Evolutionary conservation across 2,113 vertebrate genomes (phyloP).

Genomic region (Bubo blakistoni): DNA sequence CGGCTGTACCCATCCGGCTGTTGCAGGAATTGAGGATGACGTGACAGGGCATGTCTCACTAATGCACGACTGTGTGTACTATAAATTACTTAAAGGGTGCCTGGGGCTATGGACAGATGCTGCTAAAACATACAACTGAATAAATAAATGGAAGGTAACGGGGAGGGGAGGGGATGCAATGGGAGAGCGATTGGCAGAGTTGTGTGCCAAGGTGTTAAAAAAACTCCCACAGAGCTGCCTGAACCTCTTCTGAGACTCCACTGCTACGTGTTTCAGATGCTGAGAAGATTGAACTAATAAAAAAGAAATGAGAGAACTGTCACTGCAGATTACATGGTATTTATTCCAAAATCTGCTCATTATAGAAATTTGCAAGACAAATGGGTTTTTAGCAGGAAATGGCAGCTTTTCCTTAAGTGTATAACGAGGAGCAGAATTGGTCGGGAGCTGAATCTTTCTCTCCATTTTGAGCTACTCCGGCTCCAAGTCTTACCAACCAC

Average conservation of each 20-base stretch:
- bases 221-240: conserved; percentile 51
- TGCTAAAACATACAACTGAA: conserved; percentile 43
- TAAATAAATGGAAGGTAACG: conserved; percentile 27
- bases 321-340: conserved; percentile 76
- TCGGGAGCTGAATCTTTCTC: not conserved
- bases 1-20: not conserved
- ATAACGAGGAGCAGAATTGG: conserved; percentile 33
- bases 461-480: not conserved
- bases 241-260: conserved; percentile 60
- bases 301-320: conserved; percentile 78
- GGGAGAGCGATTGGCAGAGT: not conserved
- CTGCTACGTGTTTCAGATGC: conserved; percentile 72
- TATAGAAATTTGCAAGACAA: conserved; percentile 78
- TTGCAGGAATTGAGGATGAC: not conserved
- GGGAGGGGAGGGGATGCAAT: not conserved
- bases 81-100: conserved; percentile 49
- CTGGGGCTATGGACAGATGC: conserved; percentile 38
- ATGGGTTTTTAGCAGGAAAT: conserved; percentile 71
- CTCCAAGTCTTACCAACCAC: conserved; percentile 56
- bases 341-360: conserved; percentile 79
- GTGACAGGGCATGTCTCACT: not conserved
- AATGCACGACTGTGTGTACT: not conserved
- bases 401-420: conserved; percentile 67
- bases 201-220: conserved; percentile 58
- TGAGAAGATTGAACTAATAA: conserved; percentile 76